phyloP scores from a whole-genome alignment of 2,797 vertebrate species.

The Lithobates sylvaticus region DNA sequence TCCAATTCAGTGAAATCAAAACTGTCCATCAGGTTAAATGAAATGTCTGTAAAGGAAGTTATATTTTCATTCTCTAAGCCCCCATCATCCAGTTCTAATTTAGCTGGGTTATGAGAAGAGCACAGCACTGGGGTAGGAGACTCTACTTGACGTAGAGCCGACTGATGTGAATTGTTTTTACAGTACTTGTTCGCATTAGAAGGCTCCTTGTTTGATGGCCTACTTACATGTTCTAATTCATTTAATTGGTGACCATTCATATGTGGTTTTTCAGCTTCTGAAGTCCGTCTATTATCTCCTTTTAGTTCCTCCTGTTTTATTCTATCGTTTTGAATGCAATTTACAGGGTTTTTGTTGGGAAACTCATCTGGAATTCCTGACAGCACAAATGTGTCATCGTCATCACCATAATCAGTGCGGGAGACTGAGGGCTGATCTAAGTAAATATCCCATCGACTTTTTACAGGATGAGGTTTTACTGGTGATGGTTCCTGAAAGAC shows the following conservation, averaged over 20 bases:
- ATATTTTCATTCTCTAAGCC: not conserved
- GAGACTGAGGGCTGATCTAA: constrained; percentile 48
- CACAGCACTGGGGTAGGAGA: not conserved
- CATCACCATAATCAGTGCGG: not conserved
- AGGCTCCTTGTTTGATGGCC: not conserved
- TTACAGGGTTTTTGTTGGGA: not conserved
- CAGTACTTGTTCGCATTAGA: not conserved
- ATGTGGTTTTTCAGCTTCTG: not conserved
- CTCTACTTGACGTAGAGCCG: not conserved
- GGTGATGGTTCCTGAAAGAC: not conserved
- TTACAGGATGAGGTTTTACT: not conserved
- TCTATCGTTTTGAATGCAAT: not conserved
- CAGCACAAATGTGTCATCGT: not conserved
- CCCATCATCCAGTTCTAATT: constrained; percentile 36
- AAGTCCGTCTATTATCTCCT: not conserved
- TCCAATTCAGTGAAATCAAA: constrained; percentile 74
- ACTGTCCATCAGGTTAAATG: constrained; percentile 73
- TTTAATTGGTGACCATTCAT: not conserved
- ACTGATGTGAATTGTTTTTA: not conserved
- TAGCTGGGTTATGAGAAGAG: not conserved
- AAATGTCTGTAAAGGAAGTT: constrained; percentile 68
- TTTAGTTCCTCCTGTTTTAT: not conserved
- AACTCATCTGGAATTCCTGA: not conserved
- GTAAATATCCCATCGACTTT: constrained; percentile 67
- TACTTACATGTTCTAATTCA: not conserved